Percentiles rank a stretch among this genome's conserved stretches.
phyloP scores from a whole-genome alignment of 2,888 invertebrate species.

The Stegana nigrithorax region DNA sequence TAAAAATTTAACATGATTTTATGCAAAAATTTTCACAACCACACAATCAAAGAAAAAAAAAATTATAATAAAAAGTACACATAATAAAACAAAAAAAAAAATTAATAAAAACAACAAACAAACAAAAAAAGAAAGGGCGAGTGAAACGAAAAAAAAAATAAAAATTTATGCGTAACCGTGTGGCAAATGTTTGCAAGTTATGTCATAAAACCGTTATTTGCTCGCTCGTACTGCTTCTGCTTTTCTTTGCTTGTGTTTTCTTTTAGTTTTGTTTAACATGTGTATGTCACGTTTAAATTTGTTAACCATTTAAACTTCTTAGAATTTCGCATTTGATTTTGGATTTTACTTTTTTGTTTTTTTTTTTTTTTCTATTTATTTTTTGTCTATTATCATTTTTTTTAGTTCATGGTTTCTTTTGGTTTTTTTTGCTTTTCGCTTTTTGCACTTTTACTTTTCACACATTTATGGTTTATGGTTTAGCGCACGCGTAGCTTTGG shows the following conservation, averaged over 20 bases:
- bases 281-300: not conserved
- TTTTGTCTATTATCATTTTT: not conserved
- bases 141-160: not conserved
- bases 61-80: not conserved
- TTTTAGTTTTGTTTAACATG: not conserved
- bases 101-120: not conserved
- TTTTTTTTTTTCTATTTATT: not conserved
- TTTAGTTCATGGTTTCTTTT: no score
- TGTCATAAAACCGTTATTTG: slow-evolving; percentile 1
- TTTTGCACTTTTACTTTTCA: slow-evolving; percentile 50
- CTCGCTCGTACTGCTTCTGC: not conserved
- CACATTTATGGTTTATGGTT: no score
- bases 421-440: slow-evolving; percentile 11
- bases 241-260: not conserved
- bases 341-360: not conserved
- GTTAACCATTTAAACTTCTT: not conserved
- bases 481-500: no score
- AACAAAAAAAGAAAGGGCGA: not conserved
- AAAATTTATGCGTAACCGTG: not conserved
- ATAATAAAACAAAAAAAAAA: not conserved
- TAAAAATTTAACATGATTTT: not conserved
- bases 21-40: slow-evolving; percentile 12
- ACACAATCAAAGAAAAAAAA: not conserved
- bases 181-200: not conserved
- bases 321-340: not conserved